Percentiles rank a stretch among this genome's conserved stretches.
phyloP scores from a whole-genome alignment of 2,888 invertebrate species.

The Coleophora flavipennella region DNA sequence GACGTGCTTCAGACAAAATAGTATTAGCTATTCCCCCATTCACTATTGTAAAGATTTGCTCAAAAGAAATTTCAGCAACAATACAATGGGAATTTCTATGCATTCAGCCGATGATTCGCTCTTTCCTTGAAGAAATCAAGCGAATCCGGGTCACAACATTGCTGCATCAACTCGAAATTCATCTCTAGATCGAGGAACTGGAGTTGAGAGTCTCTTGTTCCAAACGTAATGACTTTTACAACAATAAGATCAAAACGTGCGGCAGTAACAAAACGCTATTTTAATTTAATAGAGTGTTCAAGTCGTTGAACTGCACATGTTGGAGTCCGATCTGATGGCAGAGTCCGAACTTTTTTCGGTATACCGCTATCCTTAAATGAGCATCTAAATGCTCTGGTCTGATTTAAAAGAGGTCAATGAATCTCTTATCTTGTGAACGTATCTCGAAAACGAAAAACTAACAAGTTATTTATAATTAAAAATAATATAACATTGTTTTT shows the following conservation, averaged over 20 bases:
- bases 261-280: slow-evolving; percentile 40
- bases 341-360: too few species aligned
- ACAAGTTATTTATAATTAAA: too few species aligned
- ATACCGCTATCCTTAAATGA: too few species aligned
- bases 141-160: slow-evolving; percentile 39
- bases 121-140: slow-evolving; percentile 48
- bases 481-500: too few species aligned
- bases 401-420: too few species aligned
- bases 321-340: slow-evolving; percentile 1
- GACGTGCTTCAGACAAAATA: too few species aligned
- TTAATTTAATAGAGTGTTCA: slow-evolving; percentile 44
- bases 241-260: slow-evolving; percentile 44
- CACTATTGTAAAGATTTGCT: too few species aligned
- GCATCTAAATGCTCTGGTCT: too few species aligned
- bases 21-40: too few species aligned
- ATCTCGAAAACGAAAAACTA: too few species aligned
- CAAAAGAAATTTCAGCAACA: slow-evolving; percentile 1
- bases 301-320: slow-evolving; percentile 17
- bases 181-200: slow-evolving; percentile 24
- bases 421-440: too few species aligned
- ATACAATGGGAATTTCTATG: slow-evolving; percentile 10
- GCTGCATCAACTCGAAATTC: slow-evolving; percentile 16
- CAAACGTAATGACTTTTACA: slow-evolving; percentile 16
- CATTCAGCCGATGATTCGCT: slow-evolving; percentile 30
- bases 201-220: slow-evolving; percentile 20